Conservation (phyloP, 2,113 vertebrate species). For the Nothoprocta pentlandii region DNA sequence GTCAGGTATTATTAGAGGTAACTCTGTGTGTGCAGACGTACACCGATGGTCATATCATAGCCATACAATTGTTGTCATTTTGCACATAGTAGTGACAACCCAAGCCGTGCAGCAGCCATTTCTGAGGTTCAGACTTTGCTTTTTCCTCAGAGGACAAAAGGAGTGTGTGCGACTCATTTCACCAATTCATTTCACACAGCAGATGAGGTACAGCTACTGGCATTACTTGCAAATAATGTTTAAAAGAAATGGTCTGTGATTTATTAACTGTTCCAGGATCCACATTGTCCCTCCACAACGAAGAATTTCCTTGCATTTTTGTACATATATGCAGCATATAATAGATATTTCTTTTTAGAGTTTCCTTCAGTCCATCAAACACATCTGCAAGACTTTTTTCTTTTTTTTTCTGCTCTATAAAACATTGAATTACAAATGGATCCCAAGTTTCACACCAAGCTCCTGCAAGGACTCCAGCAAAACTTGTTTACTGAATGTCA, state of each 20-base stretch:
- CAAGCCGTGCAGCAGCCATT: not conserved
- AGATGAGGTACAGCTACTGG: not conserved
- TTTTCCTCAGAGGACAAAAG: not conserved
- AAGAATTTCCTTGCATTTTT: slow-evolving; percentile 38
- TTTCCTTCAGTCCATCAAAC: slow-evolving; percentile 55
- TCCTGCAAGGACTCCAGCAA: slow-evolving; percentile 40
- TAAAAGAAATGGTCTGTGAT: not conserved
- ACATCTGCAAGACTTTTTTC: not conserved
- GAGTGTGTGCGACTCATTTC: not conserved
- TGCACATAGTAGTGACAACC: not conserved
- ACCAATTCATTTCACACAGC: not conserved
- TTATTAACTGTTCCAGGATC: not conserved
- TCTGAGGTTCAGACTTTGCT: not conserved
- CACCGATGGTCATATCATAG: not conserved
- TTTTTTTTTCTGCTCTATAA: not conserved
- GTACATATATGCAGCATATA: not conserved
- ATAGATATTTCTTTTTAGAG: slow-evolving; percentile 43
- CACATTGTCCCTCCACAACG: not conserved
- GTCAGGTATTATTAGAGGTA: not conserved
- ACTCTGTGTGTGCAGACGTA: not conserved
- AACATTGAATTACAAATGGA: not conserved
- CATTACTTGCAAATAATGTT: not conserved
- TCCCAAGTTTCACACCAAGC: slow-evolving; percentile 12
- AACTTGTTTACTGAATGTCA: slow-evolving; percentile 50
- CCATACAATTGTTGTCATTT: not conserved